Evolutionary conservation across 2,797 vertebrate genomes (phyloP).

Genomic region (Epinephelus awoara): DNA sequence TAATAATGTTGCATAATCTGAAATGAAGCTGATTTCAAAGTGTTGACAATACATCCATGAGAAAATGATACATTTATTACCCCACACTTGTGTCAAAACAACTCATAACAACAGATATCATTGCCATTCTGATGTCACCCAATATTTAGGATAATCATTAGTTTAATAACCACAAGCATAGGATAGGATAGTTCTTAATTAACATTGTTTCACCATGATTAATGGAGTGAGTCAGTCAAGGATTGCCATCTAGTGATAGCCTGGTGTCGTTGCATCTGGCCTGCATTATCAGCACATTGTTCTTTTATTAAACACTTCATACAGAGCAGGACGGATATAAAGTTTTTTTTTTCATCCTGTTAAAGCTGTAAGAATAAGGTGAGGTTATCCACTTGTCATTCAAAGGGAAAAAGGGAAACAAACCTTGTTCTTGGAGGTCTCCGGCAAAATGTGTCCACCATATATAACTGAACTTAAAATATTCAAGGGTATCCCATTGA

Average conservation of each 20-base stretch:
- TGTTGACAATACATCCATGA: neutral
- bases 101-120: neutral
- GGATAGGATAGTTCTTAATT: conserved; percentile 22
- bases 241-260: conserved; percentile 69
- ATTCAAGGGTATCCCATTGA: neutral
- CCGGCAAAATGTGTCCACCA: neutral
- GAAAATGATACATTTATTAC: neutral
- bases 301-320: neutral
- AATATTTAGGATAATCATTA: neutral
- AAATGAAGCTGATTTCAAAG: neutral
- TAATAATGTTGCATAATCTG: neutral
- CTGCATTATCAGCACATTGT: neutral
- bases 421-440: neutral
- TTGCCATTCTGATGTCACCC: neutral
- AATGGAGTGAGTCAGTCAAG: conserved; percentile 34
- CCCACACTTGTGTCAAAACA: neutral
- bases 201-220: conserved; percentile 9
- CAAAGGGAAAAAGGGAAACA: too few relatives aligned
- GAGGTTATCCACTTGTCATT: neutral
- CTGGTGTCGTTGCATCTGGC: conserved; percentile 39
- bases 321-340: neutral
- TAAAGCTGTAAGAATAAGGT: neutral
- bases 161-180: conserved; percentile 1
- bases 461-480: neutral
- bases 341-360: neutral